Conservation (phyloP, 2,888 invertebrate genomes). For the Saturnia japonica region DNA sequence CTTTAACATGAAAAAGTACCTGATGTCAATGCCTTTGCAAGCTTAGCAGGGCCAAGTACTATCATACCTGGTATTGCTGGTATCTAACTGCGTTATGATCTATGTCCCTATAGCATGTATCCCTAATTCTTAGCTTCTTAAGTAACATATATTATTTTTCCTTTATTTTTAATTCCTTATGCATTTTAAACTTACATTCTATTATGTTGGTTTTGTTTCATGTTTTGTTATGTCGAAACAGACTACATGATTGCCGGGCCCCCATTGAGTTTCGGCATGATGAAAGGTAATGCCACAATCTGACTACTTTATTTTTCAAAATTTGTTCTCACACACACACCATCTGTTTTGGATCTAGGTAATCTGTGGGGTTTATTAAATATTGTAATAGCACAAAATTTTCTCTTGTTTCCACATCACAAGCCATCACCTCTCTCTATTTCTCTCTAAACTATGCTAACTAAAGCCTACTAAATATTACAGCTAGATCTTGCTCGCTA, state of each 20-base stretch:
- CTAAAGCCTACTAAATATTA: slow-evolving; percentile 67
- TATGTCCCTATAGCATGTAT: slow-evolving; percentile 23
- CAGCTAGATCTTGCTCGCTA: slow-evolving; percentile 58
- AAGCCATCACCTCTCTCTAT: slow-evolving; percentile 51
- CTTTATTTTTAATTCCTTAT: slow-evolving; percentile 52
- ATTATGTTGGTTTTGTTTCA: slow-evolving; percentile 87
- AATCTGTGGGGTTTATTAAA: slow-evolving; percentile 67
- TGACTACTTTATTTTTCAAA: slow-evolving; percentile 65
- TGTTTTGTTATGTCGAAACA: slow-evolving; percentile 86
- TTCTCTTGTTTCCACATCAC: slow-evolving; percentile 65
- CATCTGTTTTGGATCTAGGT: slow-evolving; percentile 71
- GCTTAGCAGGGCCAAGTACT: slow-evolving; percentile 65
- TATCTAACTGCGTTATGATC: slow-evolving; percentile 52
- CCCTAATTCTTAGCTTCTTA: slow-evolving; percentile 38
- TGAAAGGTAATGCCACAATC: slow-evolving; percentile 88
- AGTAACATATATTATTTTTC: slow-evolving; percentile 50
- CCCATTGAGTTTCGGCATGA: slow-evolving; percentile 92
- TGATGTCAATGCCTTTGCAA: slow-evolving; percentile 60
- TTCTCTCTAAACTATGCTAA: slow-evolving; percentile 48
- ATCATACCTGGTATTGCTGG: slow-evolving; percentile 68
- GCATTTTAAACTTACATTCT: slow-evolving; percentile 81
- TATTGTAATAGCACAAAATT: slow-evolving; percentile 61
- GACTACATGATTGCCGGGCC: slow-evolving; percentile 89
- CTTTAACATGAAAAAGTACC: slow-evolving; percentile 57
- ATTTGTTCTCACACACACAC: slow-evolving; percentile 62